Evolutionary conservation across 2,113 vertebrate species (phyloP).

Genomic region (Caranx ignobilis): DNA sequence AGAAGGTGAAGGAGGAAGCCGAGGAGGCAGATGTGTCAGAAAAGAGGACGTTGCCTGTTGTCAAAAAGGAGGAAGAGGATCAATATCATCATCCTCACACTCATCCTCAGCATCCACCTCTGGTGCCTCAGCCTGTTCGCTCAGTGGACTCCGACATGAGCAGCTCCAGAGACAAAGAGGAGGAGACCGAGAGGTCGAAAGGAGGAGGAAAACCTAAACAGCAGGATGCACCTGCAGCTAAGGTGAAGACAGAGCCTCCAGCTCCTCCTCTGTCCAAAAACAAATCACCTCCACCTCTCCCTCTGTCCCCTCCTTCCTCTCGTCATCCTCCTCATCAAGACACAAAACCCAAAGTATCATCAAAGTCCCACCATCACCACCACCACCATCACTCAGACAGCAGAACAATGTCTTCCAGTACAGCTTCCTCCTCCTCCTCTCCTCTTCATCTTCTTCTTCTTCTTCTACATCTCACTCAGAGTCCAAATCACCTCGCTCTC

Average conservation of each 20-base stretch:
- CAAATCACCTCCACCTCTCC: constrained; percentile 58
- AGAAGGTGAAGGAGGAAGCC: constrained; percentile 38
- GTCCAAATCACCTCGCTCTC: constrained; percentile 33
- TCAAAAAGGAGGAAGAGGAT: constrained; percentile 72
- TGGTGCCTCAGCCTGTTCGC: constrained; percentile 1
- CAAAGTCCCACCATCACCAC: constrained; percentile 54
- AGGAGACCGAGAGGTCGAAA: constrained; percentile 13
- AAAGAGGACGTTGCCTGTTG: constrained; percentile 46
- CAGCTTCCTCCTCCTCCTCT: constrained; percentile 12
- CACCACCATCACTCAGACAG: constrained; percentile 43
- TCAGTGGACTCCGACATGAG: neutral
- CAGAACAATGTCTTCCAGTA: constrained; percentile 53
- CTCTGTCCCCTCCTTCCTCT: constrained; percentile 15
- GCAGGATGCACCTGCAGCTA: constrained; percentile 73
- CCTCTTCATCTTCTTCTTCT: constrained; percentile 4
- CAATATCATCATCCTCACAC: neutral
- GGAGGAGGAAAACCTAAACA: constrained; percentile 54
- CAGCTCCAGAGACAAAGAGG: neutral
- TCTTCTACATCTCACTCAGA: constrained; percentile 6
- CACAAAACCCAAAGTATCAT: constrained; percentile 75
- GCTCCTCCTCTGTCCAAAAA: constrained; percentile 66
- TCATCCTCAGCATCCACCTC: constrained; percentile 4
- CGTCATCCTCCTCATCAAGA: constrained; percentile 62
- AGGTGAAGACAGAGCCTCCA: constrained; percentile 82
- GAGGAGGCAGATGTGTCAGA: constrained; percentile 29